Percentiles rank a stretch among this genome's conserved stretches.
phyloP scores from a whole-genome alignment of 1,140 invertebrate species.

The Prorops nasuta region DNA sequence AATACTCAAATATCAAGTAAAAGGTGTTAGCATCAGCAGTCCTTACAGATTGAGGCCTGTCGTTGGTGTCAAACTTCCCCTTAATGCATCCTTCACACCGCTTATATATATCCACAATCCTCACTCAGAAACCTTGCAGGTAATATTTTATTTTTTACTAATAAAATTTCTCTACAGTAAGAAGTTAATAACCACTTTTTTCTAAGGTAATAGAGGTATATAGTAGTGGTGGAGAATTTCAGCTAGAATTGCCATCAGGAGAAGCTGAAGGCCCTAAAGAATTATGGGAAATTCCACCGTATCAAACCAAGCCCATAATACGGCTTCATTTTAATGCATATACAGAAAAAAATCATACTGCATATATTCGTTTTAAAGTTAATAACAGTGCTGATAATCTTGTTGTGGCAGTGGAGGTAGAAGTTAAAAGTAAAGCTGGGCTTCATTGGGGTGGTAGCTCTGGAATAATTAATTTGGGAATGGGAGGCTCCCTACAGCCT shows the following conservation, averaged over 20 bases:
- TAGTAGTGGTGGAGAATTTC: constrained; percentile 88
- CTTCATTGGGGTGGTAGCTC: constrained; percentile 70
- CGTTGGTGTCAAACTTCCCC: constrained; percentile 84
- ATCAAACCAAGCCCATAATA: constrained; percentile 85
- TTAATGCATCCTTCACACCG: constrained; percentile 88
- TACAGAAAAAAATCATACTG: constrained; percentile 76
- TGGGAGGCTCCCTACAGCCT: constrained; percentile 68
- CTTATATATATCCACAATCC: constrained; percentile 94
- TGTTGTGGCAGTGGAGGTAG: constrained; percentile 83
- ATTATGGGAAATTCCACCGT: constrained; percentile 89
- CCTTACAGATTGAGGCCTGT: constrained; percentile 87
- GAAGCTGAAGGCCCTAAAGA: constrained; percentile 74
- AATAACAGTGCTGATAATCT: constrained; percentile 69
- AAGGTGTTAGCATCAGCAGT: constrained; percentile 79
- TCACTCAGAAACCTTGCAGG: constrained; percentile 81
- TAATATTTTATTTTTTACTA: constrained; percentile 47
- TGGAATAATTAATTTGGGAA: constrained; percentile 81
- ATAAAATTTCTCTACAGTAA: not conserved
- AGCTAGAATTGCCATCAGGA: constrained; percentile 84
- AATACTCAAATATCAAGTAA: constrained; percentile 75
- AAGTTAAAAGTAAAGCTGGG: constrained; percentile 73
- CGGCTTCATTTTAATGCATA: constrained; percentile 77
- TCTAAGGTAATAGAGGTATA: constrained; percentile 82
- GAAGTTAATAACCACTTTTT: too few relatives aligned
- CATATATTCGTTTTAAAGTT: constrained; percentile 77